These are phyloP conservation scores for Nemotelus nigrinus DNA, from an alignment of 2,888 invertebrate species.

Conservation along the genomic window DNA sequence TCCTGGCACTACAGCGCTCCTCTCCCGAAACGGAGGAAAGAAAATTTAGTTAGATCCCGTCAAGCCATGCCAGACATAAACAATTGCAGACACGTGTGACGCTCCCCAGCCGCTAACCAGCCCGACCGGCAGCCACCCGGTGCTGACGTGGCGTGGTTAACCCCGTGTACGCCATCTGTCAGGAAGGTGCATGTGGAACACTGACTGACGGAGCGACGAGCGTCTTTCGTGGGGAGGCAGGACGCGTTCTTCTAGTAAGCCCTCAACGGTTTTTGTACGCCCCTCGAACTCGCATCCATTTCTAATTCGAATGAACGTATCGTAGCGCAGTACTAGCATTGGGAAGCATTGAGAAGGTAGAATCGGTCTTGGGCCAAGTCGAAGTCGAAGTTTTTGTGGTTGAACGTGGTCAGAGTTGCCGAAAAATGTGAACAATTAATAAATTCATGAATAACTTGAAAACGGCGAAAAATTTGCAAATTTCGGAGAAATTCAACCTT, in stretches of 20 bases:
- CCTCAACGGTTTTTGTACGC: slow-evolving; percentile 1
- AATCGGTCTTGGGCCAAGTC: too few relatives aligned
- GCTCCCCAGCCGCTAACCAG: slow-evolving; percentile 19
- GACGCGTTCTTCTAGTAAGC: slow-evolving; percentile 30
- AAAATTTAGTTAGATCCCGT: slow-evolving; percentile 21
- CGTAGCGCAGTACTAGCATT: too few relatives aligned
- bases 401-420: too few relatives aligned
- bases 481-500: too few relatives aligned
- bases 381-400: too few relatives aligned
- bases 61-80: slow-evolving; percentile 36
- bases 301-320: background rate
- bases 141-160: background rate
- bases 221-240: background rate
- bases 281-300: slow-evolving; percentile 8
- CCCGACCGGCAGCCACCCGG: slow-evolving; percentile 4
- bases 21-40: slow-evolving; percentile 24
- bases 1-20: background rate
- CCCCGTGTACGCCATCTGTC: slow-evolving; percentile 36
- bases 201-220: background rate
- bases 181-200: slow-evolving; percentile 28
- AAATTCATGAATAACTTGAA: too few relatives aligned
- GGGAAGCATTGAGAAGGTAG: too few relatives aligned
- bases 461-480: too few relatives aligned
- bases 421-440: too few relatives aligned
- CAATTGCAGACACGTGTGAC: slow-evolving; percentile 44